Conservation (phyloP, 2,113 vertebrate genomes). For the Toxotes jaculatrix region DNA sequence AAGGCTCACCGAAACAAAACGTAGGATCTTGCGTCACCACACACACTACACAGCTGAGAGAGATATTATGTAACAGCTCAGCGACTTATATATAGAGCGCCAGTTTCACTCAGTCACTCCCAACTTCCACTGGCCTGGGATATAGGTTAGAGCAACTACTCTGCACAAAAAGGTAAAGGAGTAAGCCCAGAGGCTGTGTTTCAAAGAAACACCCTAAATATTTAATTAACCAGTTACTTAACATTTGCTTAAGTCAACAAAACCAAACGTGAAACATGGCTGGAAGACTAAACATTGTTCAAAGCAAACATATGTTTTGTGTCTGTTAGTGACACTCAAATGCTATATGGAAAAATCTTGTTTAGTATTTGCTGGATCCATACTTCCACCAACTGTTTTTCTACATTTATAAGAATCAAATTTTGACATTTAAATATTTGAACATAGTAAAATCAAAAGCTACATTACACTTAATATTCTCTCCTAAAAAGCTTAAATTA, state of each 20-base stretch:
- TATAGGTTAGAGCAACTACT: slow-evolving; percentile 9
- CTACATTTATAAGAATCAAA: not conserved
- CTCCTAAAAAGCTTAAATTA: not conserved
- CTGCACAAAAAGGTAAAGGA: not conserved
- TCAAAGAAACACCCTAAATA: not conserved
- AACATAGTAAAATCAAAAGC: not conserved
- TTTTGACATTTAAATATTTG: not conserved
- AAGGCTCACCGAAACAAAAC: slow-evolving; percentile 23
- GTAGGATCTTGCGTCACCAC: slow-evolving; percentile 13
- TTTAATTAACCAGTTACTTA: not conserved
- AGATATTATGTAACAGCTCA: slow-evolving; percentile 64
- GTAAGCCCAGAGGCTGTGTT: not conserved
- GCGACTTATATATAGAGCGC: slow-evolving; percentile 54
- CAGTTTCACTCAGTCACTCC: slow-evolving; percentile 32
- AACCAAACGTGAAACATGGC: not conserved
- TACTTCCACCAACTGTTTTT: not conserved
- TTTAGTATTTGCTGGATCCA: not conserved
- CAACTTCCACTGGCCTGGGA: slow-evolving; percentile 25
- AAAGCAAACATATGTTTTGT: not conserved
- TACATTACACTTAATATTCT: not conserved
- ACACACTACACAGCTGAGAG: slow-evolving; percentile 34
- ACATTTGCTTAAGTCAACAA: not conserved
- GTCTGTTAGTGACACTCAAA: not conserved
- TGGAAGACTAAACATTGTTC: not conserved
- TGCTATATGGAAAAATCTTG: not conserved